Percentiles rank a stretch among this genome's conserved stretches.
These are phyloP conservation scores for Portunus trituberculatus DNA, from an alignment of 1,140 invertebrate genomes.

Conservation along the genomic window DNA sequence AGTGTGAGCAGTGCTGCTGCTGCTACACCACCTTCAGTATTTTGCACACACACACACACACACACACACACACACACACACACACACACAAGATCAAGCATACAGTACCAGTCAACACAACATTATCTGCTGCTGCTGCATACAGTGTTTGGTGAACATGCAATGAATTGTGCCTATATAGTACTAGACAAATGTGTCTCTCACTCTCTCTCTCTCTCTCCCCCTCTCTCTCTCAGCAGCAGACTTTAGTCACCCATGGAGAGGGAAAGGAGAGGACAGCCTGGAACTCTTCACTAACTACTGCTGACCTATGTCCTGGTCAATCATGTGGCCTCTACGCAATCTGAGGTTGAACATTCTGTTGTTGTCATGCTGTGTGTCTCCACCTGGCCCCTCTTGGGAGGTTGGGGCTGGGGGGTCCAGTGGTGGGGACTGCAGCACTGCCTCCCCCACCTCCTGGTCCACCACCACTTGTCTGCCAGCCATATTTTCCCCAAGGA, in stretches of 20 bases:
- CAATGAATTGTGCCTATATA: constrained; percentile 1
- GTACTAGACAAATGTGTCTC: background rate
- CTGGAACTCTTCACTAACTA: constrained; percentile 5
- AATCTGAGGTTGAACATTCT: constrained; percentile 48
- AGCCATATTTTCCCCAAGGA: constrained; percentile 69
- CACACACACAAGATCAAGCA: background rate
- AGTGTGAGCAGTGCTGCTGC: too few species aligned
- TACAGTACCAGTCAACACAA: background rate
- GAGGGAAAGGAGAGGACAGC: background rate
- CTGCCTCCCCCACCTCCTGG: constrained; percentile 69
- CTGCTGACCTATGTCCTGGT: constrained; percentile 70
- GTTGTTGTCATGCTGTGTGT: constrained; percentile 39
- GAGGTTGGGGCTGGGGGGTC: background rate
- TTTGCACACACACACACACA: background rate
- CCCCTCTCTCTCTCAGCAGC: too few species aligned
- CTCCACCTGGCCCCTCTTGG: background rate
- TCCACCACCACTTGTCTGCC: constrained; percentile 55
- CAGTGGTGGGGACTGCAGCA: background rate
- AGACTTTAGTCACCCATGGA: too few species aligned
- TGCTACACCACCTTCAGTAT: background rate
- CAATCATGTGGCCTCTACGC: constrained; percentile 46
- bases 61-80: too few species aligned
- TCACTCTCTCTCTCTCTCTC: background rate
- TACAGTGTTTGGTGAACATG: constrained; percentile 8
- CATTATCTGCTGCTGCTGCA: background rate